Evolutionary conservation across 2,797 vertebrate species (phyloP).

Genomic region (Simalia tracyae): DNA sequence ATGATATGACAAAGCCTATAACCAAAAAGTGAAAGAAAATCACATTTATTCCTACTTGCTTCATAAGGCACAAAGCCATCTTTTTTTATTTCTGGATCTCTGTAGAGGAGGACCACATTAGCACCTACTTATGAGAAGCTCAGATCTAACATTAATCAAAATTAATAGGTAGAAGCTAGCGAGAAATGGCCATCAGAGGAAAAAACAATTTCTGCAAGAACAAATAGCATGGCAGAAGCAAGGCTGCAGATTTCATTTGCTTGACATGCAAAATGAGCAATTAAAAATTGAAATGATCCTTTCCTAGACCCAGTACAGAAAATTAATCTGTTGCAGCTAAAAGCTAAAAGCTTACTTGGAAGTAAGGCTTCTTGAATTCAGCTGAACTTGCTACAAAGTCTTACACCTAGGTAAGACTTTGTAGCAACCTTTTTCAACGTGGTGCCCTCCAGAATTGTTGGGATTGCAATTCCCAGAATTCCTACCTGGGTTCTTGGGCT

Average conservation of each 20-base stretch:
- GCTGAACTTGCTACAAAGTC: too few relatives aligned
- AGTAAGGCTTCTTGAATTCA: neutral
- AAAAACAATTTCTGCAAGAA: constrained; percentile 27
- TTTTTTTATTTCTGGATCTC: constrained; percentile 50
- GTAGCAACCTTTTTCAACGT: neutral
- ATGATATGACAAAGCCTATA: constrained; percentile 69
- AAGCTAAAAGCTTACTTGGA: neutral
- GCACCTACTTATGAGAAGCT: constrained; percentile 38
- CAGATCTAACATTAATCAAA: constrained; percentile 55
- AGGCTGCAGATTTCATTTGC: constrained; percentile 47
- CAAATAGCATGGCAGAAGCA: neutral
- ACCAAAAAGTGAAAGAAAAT: constrained; percentile 53
- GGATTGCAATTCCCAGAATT: neutral
- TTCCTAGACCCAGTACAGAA: neutral
- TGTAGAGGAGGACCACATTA: constrained; percentile 41
- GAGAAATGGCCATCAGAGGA: constrained; percentile 30
- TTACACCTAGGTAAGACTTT: neutral
- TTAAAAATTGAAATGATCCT: neutral
- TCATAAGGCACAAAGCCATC: constrained; percentile 39
- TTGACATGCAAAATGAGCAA: neutral
- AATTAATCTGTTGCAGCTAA: neutral
- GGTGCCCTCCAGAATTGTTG: neutral
- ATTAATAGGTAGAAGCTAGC: constrained; percentile 45
- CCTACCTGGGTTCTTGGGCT: neutral
- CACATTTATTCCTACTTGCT: constrained; percentile 48